These are phyloP conservation scores for Mechanitis mazaeus DNA, from an alignment of 2,888 invertebrate genomes.

Conservation along the genomic window DNA sequence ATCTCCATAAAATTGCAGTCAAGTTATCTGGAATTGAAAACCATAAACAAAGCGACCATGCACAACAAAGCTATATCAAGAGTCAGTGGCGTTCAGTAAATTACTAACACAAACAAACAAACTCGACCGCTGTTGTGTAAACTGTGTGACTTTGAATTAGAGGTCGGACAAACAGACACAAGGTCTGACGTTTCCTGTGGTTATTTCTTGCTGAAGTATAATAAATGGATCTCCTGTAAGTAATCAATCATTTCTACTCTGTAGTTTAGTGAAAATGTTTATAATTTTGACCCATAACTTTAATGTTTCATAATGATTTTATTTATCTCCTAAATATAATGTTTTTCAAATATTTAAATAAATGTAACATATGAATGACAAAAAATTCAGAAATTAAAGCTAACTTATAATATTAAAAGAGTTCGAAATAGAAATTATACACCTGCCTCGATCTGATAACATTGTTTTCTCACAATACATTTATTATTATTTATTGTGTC, in stretches of 20 bases:
- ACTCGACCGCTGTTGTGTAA: constrained; percentile 48
- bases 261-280: too few relatives aligned
- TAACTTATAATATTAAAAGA: too few relatives aligned
- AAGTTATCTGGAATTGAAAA: constrained; percentile 1
- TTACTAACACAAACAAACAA: constrained; percentile 53
- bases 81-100: constrained; percentile 44
- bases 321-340: too few relatives aligned
- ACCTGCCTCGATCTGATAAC: too few relatives aligned
- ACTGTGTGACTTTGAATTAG: constrained; percentile 65
- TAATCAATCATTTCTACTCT: constrained; percentile 2
- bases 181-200: constrained; percentile 24
- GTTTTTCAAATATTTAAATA: too few relatives aligned
- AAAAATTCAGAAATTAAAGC: too few relatives aligned
- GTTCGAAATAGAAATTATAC: too few relatives aligned
- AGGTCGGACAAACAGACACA: constrained; percentile 52
- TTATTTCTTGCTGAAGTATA: constrained; percentile 22
- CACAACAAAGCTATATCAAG: constrained; percentile 28
- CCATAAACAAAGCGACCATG: constrained; percentile 13
- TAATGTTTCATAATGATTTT: too few relatives aligned
- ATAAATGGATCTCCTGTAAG: not conserved
- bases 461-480: too few relatives aligned
- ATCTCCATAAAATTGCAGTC: not conserved
- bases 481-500: too few relatives aligned
- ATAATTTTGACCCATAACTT: too few relatives aligned
- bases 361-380: too few relatives aligned